These are phyloP conservation scores for Drosophila putrida DNA, from an alignment of 2,888 invertebrate species.

Conservation along the genomic window DNA sequence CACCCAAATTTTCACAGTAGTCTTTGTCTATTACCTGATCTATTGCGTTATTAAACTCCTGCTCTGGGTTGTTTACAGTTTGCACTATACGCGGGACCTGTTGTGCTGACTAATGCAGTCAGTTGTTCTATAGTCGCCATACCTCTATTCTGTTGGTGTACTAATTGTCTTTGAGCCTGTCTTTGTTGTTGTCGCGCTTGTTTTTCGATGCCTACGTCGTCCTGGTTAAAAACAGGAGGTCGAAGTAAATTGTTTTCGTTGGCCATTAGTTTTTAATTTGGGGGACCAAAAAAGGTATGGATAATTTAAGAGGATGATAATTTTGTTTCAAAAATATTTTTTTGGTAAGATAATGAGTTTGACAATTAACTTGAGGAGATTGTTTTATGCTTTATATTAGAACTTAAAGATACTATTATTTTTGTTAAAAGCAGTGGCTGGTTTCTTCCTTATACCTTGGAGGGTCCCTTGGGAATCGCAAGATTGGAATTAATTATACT, in stretches of 20 bases:
- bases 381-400: too few species aligned
- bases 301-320: too few species aligned
- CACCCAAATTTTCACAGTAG: not conserved
- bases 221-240: not conserved
- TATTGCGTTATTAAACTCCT: not conserved
- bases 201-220: not conserved
- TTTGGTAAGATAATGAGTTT: not conserved
- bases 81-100: not conserved
- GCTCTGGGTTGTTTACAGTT: not conserved
- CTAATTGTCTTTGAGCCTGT: not conserved
- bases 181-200: slow-evolving; percentile 3
- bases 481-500: too few species aligned
- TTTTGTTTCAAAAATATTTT: not conserved
- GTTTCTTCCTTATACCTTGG: not conserved
- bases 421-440: slow-evolving; percentile 7
- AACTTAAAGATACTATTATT: not conserved
- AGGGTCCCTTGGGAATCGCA: too few species aligned
- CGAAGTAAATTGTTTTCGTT: not conserved
- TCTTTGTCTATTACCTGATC: not conserved
- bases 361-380: not conserved
- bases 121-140: not conserved
- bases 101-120: not conserved
- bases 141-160: not conserved
- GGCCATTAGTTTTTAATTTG: not conserved
- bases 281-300: too few species aligned